Evolutionary conservation across 2,888 invertebrate species (phyloP), one percentile per base, ranked within the genome.

Genomic region (Drosophila multiciliata): DNA sequence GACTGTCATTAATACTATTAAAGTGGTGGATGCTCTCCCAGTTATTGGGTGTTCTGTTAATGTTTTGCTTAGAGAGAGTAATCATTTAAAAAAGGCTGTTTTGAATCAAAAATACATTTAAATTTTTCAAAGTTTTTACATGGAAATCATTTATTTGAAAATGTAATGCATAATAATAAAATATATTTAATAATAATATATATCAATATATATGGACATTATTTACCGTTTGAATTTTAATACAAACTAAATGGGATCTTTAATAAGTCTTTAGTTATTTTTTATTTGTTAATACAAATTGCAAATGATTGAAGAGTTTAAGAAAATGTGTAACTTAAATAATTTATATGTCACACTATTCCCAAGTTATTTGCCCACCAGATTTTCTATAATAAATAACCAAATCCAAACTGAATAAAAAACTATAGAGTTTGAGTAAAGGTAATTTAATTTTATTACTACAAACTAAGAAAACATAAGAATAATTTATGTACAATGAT

Each of bases 41-140:
- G 15, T 0, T 17, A 36, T 7, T 54, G 2, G 15, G 20, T 12
- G 79, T 83, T 85, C 80, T 83, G 83, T 84, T 84, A 80, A 80
- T 61, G 61, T 75, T 71, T 73, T 71, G 53, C 8, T 58, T 65
- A 36, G 36, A 36, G 15, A 29, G 6, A 29, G 29, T 29, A 6
- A 4, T 29, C 1, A 29, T 29, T 29, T 6, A 29, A 5, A 29
- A 6, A 29, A 29, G 0, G 1, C 6, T 29, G 5, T 29, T 29
- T 29, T 29, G 29, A 5, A 0, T 4, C 26, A 26, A 26, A 26
- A 26, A 26, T 26, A 5, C 5, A 26, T 26, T 26, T 26, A 26
- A 26, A 5, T 26, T 26, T 26, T 26, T 5, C 26, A 26, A 26
- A 26, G 26, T 6, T 29, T 26, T 26, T 26, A 26, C 26, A 26